These are phyloP conservation scores for Chelon auratus DNA, from an alignment of 2,797 vertebrate genomes.

Conservation along the genomic window DNA sequence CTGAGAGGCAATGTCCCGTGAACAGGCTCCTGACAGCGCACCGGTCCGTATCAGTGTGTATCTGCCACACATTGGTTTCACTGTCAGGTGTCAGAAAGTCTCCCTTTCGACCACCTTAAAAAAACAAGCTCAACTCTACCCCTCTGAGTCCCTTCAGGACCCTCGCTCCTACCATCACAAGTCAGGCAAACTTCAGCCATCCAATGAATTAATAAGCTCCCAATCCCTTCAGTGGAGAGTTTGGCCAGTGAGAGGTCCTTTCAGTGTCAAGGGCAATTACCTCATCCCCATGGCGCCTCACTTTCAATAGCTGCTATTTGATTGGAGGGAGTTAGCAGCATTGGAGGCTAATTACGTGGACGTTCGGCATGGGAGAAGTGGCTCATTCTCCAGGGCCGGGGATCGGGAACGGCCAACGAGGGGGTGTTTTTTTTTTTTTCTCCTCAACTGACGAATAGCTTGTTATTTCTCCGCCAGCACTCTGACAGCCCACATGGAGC, in stretches of 20 bases:
- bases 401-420: slow-evolving; percentile 47
- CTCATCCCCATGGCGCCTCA: slow-evolving; percentile 52
- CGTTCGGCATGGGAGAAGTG: slow-evolving; percentile 52
- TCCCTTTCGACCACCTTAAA: slow-evolving; percentile 31
- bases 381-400: slow-evolving; percentile 49
- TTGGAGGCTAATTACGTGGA: slow-evolving; percentile 67
- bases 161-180: slow-evolving; percentile 13
- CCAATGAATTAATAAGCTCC: slow-evolving; percentile 66
- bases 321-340: slow-evolving; percentile 62
- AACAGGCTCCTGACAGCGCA: slow-evolving; percentile 46
- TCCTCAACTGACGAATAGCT: slow-evolving; percentile 41
- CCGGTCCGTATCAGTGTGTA: slow-evolving; percentile 54
- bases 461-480: slow-evolving; percentile 48
- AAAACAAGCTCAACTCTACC: slow-evolving; percentile 22
- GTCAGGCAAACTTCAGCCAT: slow-evolving; percentile 40
- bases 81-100: slow-evolving; percentile 52
- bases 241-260: slow-evolving; percentile 55
- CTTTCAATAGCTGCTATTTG: slow-evolving; percentile 65
- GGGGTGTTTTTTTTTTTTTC: slow-evolving; percentile 31
- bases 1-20: slow-evolving; percentile 42
- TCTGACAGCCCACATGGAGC: slow-evolving; percentile 35
- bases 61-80: slow-evolving; percentile 37
- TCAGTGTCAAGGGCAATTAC: slow-evolving; percentile 70
- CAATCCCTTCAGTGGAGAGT: slow-evolving; percentile 43
- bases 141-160: slow-evolving; percentile 15